These are phyloP conservation scores for Paracanthobrama guichenoti DNA, from an alignment of 2,113 vertebrate species.

Conservation along the genomic window DNA sequence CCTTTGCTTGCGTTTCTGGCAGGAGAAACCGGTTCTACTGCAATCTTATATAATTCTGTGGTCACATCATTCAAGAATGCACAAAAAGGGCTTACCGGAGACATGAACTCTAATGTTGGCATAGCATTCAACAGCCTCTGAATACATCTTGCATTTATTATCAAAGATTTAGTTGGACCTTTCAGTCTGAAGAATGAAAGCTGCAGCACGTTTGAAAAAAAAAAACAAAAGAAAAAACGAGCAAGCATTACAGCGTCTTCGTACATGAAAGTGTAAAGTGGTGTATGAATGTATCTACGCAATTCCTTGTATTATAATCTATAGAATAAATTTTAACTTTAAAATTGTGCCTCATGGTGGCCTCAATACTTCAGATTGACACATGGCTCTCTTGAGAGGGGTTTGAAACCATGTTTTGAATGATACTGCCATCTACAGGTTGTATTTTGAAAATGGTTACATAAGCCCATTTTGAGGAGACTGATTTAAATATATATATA, in stretches of 20 bases:
- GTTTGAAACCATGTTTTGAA: neutral
- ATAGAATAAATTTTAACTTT: neutral
- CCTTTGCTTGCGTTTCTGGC: slow-evolving; percentile 37
- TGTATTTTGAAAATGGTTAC: neutral
- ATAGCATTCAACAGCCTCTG: slow-evolving; percentile 6
- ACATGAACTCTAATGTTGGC: slow-evolving; percentile 18
- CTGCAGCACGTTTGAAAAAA: neutral
- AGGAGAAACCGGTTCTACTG: slow-evolving; percentile 40
- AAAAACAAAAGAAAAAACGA: too few species aligned
- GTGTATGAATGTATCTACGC: neutral
- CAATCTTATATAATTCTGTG: slow-evolving; percentile 44
- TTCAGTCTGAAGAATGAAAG: neutral
- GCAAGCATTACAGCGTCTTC: neutral
- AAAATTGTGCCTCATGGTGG: neutral
- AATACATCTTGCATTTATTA: neutral
- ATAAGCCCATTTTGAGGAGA: neutral
- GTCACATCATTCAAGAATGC: slow-evolving; percentile 32
- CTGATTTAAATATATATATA: too few species aligned
- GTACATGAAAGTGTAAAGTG: neutral
- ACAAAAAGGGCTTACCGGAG: neutral
- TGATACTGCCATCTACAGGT: slow-evolving; percentile 33
- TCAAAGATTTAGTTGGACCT: neutral
- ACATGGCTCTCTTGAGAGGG: neutral
- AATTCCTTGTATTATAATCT: neutral
- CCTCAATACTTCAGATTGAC: neutral